These are phyloP conservation scores for Sebastes cheni DNA, from an alignment of 2,797 vertebrate genomes.

Conservation along the genomic window DNA sequence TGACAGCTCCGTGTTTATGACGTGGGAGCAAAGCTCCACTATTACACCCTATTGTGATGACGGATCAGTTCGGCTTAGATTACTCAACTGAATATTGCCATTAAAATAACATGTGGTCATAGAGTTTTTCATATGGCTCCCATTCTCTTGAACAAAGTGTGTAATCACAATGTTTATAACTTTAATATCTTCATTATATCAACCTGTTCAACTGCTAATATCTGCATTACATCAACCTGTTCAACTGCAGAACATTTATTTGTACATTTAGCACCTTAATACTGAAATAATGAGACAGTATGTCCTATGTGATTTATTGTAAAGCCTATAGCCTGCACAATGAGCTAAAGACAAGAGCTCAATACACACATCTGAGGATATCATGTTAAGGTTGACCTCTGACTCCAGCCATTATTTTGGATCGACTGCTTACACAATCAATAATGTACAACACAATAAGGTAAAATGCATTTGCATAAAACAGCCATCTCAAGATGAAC, in stretches of 20 bases:
- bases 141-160: background rate
- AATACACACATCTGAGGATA: background rate
- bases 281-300: background rate
- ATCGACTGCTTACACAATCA: slow-evolving; percentile 41
- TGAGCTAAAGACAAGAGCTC: background rate
- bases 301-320: background rate
- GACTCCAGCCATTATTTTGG: slow-evolving; percentile 27
- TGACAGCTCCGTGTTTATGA: slow-evolving; percentile 53
- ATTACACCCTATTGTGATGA: slow-evolving; percentile 24
- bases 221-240: background rate
- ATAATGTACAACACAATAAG: slow-evolving; percentile 37
- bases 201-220: too few relatives aligned
- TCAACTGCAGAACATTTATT: background rate
- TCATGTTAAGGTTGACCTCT: slow-evolving; percentile 13
- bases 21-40: slow-evolving; percentile 28
- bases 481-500: slow-evolving; percentile 22
- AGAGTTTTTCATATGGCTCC: background rate
- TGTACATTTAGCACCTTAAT: background rate
- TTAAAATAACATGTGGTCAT: slow-evolving; percentile 4
- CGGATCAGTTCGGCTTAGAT: slow-evolving; percentile 18
- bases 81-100: slow-evolving; percentile 17
- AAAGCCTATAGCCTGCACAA: background rate
- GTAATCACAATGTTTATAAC: background rate
- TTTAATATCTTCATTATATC: background rate
- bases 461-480: slow-evolving; percentile 40